A percentile compares a stretch with the other conserved stretches of the same genome.
Evolutionary conservation across 2,113 vertebrate species (phyloP).

Genomic region (Barbus barbus): DNA sequence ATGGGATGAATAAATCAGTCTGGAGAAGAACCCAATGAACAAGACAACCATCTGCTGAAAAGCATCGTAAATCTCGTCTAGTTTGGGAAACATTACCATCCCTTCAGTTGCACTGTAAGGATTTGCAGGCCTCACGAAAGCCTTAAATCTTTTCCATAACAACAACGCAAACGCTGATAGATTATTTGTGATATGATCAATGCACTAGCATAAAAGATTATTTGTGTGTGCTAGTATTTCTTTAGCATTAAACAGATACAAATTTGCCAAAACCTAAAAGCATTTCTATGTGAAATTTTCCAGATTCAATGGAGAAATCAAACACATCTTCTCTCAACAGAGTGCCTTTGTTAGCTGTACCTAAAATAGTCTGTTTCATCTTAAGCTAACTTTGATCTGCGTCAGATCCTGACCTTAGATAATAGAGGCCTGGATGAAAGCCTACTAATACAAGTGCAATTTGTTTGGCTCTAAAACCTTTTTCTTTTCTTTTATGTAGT

Average conservation of each 20-base stretch:
- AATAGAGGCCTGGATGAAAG: constrained; percentile 22
- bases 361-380: constrained; percentile 60
- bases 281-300: constrained; percentile 56
- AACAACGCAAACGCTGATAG: neutral
- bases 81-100: constrained; percentile 55
- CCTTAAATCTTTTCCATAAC: neutral
- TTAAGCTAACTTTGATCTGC: constrained; percentile 58
- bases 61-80: constrained; percentile 66
- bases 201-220: no score
- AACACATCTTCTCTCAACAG: constrained; percentile 55
- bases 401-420: constrained; percentile 17
- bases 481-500: neutral
- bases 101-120: constrained; percentile 34
- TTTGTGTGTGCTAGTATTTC: neutral
- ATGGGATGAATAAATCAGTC: constrained; percentile 67
- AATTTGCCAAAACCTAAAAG: neutral
- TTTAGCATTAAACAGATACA: neutral
- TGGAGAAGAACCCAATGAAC: constrained; percentile 69
- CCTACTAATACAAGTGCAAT: neutral
- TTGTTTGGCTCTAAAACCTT: neutral
- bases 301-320: constrained; percentile 57
- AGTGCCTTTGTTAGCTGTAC: constrained; percentile 56
- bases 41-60: constrained; percentile 71
- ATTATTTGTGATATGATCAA: neutral
- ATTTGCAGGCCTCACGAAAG: constrained; percentile 28